Conservation (phyloP, 2,888 invertebrate genomes). For the Meganola albula region DNA sequence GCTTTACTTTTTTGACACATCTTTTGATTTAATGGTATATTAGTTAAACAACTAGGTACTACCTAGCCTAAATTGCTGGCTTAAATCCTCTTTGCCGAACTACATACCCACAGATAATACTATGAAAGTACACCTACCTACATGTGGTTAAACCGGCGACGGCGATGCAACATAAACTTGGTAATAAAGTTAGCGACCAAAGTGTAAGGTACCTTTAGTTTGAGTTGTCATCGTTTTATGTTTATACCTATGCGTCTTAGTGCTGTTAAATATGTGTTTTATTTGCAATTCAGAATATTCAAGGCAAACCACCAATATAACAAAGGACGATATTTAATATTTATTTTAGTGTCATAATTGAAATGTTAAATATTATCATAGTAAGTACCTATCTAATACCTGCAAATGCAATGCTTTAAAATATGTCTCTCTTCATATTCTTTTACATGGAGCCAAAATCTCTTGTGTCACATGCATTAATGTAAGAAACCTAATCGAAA, state of each 20-base stretch:
- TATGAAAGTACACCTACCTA: no score
- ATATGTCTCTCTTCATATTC: no score
- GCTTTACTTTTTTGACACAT: no score
- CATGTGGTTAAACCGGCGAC: slow-evolving; percentile 22
- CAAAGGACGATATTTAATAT: slow-evolving; percentile 32
- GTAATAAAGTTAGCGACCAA: slow-evolving; percentile 49
- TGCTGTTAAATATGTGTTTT: slow-evolving; percentile 50
- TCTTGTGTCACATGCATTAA: slow-evolving; percentile 63
- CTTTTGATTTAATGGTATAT: no score
- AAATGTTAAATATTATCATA: no score
- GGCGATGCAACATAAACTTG: slow-evolving; percentile 24
- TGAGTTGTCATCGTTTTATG: slow-evolving; percentile 56
- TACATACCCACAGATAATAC: no score
- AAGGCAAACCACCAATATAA: slow-evolving; percentile 28
- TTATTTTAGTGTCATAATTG: no score
- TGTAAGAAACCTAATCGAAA: slow-evolving; percentile 60
- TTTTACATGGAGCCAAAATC: slow-evolving; percentile 43
- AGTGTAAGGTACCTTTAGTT: slow-evolving; percentile 63
- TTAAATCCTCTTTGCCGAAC: no score
- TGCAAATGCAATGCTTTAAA: no score
- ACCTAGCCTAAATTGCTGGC: no score
- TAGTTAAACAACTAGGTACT: no score
- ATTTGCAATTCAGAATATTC: slow-evolving; percentile 29
- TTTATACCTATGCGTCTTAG: slow-evolving; percentile 49
- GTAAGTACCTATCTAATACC: no score